Base-by-base conservation (phyloP, 2,797 vertebrate genomes). In the Poliocrania exsul region DNA sequence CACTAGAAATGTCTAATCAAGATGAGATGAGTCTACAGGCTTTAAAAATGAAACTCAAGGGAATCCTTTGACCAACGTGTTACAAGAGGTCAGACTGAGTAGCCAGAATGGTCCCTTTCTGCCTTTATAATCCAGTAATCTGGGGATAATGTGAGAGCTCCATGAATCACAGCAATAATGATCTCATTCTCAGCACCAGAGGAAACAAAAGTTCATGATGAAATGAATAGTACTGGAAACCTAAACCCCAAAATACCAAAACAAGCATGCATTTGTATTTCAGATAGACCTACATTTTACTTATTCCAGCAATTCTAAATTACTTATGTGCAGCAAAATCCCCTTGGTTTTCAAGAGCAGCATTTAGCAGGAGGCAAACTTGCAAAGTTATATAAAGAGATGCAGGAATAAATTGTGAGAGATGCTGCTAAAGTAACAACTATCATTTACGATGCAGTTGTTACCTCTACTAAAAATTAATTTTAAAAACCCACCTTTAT, bases 101-200 rank as follows among this genome's bases (percentile, higher is more conserved):
- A 8, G 46, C 54, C 82, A 85, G 47, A 88, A 81, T 25, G 5
- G 47, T 85, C 66, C 81, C 54, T 77, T 93, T 81, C 88, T 93
- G 95, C 66, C 51, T 86, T 84, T 90, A 51, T 46, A 88, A 84
- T 88, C 86, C 65, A 54, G 61, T 79, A 96, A 79, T 92, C 83
- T 90, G 61, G 47, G 90, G 70, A 78, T 88, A 81, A 86, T 51
- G 71, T 58, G 88, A 94, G 69, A 88, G 61, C 64, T 70, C 56
- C 53, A 85, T 95, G 97, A 96, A 90, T 93, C 95, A 95, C 78
- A 73, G 83, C 73, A 97, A 88, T 80, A 92, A 95, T 96, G 93
- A 97, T 58, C 93, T 97, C 93, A 95, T 96, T 87, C 96, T 78
- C 88, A 74, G 60, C 75, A 93, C 75, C 77, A 92, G 81, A 90